Base-by-base conservation (phyloP, 2,113 vertebrate species). In the Corythoichthys intestinalis region DNA sequence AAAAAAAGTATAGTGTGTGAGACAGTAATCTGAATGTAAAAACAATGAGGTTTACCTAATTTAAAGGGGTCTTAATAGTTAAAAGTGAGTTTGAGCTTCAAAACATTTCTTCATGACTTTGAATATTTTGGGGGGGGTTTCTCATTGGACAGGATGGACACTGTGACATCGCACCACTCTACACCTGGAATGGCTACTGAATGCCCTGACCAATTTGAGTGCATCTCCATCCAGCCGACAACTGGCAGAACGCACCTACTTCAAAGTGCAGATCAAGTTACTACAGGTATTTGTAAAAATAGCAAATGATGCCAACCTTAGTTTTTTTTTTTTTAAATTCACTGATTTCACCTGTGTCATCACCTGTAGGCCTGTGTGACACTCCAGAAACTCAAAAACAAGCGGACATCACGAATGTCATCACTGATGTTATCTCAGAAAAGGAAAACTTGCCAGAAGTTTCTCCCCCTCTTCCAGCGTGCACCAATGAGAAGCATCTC, bases 81-180 rank as follows among this genome's bases (percentile, higher is more conserved):
- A 11, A 57, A 57, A 57, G 28, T 57, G 28, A 28, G 52, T 10
- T 54, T 54, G 3, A 54, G 9, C n/a, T 13, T 48, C 0, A 11
- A 12, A 3, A 9, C 8, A 9, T 28, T 54, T 54, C 9, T 9
- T 54, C 17, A 9, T 54, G 52, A 54, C 52, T 54, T 53, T n/a
- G 7, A 20, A 28, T 9, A 4, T 35, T 28, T 57, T 57, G 28
- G 20, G 20, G 20, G 20, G 20, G 20, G 20, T 0, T 28, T 64
- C 46, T 49, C 46, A 65, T 35, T 49, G 62, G 73, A 11, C 67
- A 75, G 60, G 67, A 89, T 90, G 90, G 86, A 90, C 5, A 34
- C 2, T 4, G 0, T 44, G 68, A 60, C 34, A 5, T 69, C 71
- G 41, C 59, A 49, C 14, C 17, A 53, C 7, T 53, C 17, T n/a